phyloP scores from a whole-genome alignment of 2,113 vertebrate species.

The Gracilinanus agilis region DNA sequence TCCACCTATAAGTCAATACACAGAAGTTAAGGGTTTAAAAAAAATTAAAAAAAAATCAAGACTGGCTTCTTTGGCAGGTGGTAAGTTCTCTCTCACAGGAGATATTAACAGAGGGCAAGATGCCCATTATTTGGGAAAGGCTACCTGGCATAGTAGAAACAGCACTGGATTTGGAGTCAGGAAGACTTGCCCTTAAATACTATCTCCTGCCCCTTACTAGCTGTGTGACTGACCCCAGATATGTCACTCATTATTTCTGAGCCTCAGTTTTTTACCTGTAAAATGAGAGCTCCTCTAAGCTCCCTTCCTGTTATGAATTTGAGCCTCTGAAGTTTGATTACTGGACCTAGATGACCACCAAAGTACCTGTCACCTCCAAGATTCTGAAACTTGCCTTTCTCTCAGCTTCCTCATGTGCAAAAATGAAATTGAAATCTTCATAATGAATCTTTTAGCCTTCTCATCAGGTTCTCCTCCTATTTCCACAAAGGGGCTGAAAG shows the following conservation, averaged over 20 bases:
- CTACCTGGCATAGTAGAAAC: background rate
- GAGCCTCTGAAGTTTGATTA: background rate
- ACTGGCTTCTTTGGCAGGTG: background rate
- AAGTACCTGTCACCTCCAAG: background rate
- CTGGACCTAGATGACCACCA: too few relatives aligned
- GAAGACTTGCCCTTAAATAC: background rate
- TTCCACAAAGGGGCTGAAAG: background rate
- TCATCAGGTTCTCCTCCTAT: background rate
- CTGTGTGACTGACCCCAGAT: background rate
- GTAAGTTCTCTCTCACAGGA: background rate
- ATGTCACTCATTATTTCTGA: background rate
- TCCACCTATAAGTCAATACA: too few relatives aligned
- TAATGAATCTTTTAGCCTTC: too few relatives aligned
- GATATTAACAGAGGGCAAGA: background rate
- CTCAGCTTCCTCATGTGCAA: background rate
- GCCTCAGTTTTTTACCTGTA: background rate
- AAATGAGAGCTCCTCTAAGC: background rate
- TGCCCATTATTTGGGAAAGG: background rate
- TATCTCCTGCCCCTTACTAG: background rate
- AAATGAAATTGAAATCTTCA: background rate
- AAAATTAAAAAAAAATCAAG: too few relatives aligned
- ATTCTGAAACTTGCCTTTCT: background rate
- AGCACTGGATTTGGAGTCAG: background rate
- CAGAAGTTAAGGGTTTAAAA: too few relatives aligned
- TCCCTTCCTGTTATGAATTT: background rate